Evolutionary conservation across 2,888 invertebrate species (phyloP).

Genomic region (Anoplius nigerrimus): DNA sequence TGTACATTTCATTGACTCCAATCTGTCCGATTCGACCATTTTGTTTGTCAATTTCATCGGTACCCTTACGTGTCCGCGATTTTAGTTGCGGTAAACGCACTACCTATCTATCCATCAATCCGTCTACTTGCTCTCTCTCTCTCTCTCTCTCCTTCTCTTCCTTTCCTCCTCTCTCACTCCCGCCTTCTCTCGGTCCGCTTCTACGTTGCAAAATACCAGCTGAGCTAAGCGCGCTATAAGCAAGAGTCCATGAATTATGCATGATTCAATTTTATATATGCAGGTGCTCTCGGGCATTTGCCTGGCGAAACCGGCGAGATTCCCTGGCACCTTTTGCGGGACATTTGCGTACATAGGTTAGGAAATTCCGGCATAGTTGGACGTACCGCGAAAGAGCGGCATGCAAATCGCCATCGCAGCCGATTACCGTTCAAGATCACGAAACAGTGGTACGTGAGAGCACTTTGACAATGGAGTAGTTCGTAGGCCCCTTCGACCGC

Average conservation of each 20-base stretch:
- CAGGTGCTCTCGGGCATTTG: constrained; percentile 58
- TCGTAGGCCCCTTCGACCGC: too few species aligned
- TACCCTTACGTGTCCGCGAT: constrained; percentile 19
- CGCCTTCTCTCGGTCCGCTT: constrained; percentile 24
- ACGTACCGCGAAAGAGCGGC: constrained; percentile 26
- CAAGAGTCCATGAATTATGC: constrained; percentile 66
- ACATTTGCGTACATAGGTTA: constrained; percentile 46
- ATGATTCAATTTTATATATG: constrained; percentile 60
- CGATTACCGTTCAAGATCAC: constrained; percentile 35
- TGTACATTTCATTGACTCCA: too few species aligned
- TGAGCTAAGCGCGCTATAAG: constrained; percentile 54
- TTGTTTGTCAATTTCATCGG: neutral
- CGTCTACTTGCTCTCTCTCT: constrained; percentile 25
- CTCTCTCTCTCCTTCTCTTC: too few species aligned
- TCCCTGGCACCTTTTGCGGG: constrained; percentile 49
- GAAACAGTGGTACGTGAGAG: constrained; percentile 11
- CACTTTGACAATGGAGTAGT: neutral
- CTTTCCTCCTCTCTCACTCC: neutral
- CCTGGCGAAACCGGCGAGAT: constrained; percentile 56
- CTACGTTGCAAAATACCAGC: constrained; percentile 50
- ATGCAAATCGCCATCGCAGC: constrained; percentile 31
- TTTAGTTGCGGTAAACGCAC: constrained; percentile 39
- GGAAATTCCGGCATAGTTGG: constrained; percentile 51
- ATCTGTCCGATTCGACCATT: neutral
- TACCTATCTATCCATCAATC: constrained; percentile 47